These are phyloP conservation scores for Chromobotia macracanthus DNA, from an alignment of 2,797 vertebrate species.

Conservation along the genomic window DNA sequence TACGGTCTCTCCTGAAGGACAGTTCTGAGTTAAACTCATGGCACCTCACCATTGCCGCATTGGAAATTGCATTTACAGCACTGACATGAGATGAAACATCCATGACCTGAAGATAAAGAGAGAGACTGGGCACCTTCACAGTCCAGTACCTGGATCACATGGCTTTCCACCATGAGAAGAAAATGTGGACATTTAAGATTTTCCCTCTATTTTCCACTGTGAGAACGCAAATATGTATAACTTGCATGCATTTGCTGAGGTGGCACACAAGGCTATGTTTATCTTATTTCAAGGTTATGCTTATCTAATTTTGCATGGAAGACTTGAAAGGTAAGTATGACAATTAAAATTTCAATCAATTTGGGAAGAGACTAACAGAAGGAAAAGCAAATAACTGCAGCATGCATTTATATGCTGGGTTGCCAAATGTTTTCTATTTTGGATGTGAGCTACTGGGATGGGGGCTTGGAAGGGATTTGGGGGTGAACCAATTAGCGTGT, in stretches of 20 bases:
- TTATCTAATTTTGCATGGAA: too few relatives aligned
- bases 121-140: neutral
- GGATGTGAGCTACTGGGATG: neutral
- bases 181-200: neutral
- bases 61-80: constrained; percentile 36
- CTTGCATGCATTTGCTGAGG: neutral
- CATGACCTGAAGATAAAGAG: constrained; percentile 28
- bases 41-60: constrained; percentile 4
- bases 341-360: neutral
- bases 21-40: constrained; percentile 13
- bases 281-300: constrained; percentile 21
- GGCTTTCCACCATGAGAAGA: constrained; percentile 36
- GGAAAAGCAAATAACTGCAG: neutral
- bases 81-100: constrained; percentile 27
- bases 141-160: constrained; percentile 34
- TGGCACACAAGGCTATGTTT: constrained; percentile 4
- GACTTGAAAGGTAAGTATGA: constrained; percentile 37
- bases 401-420: neutral
- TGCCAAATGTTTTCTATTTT: constrained; percentile 18
- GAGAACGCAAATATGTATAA: constrained; percentile 13
- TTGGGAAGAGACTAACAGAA: neutral
- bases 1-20: constrained; percentile 27
- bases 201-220: neutral
- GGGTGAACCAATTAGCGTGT: neutral
- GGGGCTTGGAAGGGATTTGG: neutral